phyloP scores from a whole-genome alignment of 2,888 invertebrate species.

The Apamea sordens region DNA sequence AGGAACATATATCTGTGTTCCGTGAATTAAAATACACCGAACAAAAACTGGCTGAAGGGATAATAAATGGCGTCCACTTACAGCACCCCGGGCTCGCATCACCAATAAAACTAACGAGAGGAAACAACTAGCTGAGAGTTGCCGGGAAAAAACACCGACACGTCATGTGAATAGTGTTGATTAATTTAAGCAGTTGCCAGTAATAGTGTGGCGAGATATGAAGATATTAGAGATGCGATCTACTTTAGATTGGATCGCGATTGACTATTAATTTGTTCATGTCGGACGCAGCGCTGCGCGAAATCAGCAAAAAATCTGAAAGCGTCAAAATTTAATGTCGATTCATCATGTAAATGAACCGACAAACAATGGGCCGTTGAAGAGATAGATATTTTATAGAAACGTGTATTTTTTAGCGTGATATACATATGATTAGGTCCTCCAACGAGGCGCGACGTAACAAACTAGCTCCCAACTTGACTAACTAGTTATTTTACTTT shows the following conservation, averaged over 20 bases:
- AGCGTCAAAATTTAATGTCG: conserved; percentile 70
- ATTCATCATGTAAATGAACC: conserved; percentile 69
- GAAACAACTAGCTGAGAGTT: conserved; percentile 16
- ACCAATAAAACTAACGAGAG: conserved; percentile 47
- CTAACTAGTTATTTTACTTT: conserved; percentile 39
- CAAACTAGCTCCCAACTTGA: conserved; percentile 22
- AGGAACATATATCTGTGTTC: conserved; percentile 24
- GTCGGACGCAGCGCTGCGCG: conserved; percentile 56
- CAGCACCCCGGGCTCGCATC: conserved; percentile 25
- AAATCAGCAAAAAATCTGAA: conserved; percentile 67
- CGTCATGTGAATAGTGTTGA: conserved; percentile 73
- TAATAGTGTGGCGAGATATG: conserved; percentile 79
- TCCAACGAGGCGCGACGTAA: conserved; percentile 32
- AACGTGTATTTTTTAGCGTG: conserved; percentile 22
- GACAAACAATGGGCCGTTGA: conserved; percentile 57
- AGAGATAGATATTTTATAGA: conserved; percentile 31
- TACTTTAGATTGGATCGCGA: conserved; percentile 83
- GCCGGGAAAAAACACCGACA: conserved; percentile 64
- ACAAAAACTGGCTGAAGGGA: conserved; percentile 42
- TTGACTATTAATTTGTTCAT: conserved; percentile 83
- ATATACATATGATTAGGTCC: conserved; percentile 41
- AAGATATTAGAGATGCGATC: conserved; percentile 83
- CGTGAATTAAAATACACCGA: conserved; percentile 21
- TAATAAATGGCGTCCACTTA: conserved; percentile 46
- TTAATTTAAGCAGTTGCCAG: conserved; percentile 77